Evolutionary conservation across 1,140 invertebrate genomes (phyloP).

Genomic region (Drosophila pectinifera): DNA sequence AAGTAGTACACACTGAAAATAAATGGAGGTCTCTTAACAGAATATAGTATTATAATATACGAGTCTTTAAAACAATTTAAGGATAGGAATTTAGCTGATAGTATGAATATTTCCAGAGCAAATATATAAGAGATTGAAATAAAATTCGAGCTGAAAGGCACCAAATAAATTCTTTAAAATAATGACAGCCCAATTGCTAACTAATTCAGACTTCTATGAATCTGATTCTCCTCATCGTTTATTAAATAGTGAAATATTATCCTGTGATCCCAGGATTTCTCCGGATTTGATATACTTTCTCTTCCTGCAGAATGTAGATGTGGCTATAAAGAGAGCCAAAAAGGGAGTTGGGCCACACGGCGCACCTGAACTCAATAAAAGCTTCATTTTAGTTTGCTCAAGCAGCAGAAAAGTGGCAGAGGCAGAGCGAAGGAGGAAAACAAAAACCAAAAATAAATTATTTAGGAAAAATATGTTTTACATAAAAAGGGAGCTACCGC

Average conservation of each 20-base stretch:
- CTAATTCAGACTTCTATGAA: not conserved
- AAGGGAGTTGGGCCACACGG: conserved; percentile 13
- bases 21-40: no score
- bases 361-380: conserved; percentile 82
- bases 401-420: conserved; percentile 75
- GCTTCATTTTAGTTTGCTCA: conserved; percentile 81
- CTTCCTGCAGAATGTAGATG: conserved; percentile 5
- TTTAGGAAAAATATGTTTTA: conserved; percentile 84
- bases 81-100: no score
- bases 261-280: not conserved
- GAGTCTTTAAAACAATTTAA: no score
- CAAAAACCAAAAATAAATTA: conserved; percentile 77
- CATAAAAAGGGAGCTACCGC: conserved; percentile 68
- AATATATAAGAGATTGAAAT: no score
- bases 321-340: conserved; percentile 13
- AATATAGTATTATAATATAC: no score
- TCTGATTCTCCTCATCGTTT: not conserved
- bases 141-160: no score
- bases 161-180: no score
- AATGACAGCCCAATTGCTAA: not conserved
- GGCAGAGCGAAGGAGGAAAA: conserved; percentile 32
- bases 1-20: conserved; percentile 1
- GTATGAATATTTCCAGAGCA: no score
- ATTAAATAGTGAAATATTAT: not conserved
- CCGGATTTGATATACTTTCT: not conserved